Base-by-base conservation (phyloP, 53 echinoderm and acorn worm genomes). In the Paracentrotus lividus region DNA sequence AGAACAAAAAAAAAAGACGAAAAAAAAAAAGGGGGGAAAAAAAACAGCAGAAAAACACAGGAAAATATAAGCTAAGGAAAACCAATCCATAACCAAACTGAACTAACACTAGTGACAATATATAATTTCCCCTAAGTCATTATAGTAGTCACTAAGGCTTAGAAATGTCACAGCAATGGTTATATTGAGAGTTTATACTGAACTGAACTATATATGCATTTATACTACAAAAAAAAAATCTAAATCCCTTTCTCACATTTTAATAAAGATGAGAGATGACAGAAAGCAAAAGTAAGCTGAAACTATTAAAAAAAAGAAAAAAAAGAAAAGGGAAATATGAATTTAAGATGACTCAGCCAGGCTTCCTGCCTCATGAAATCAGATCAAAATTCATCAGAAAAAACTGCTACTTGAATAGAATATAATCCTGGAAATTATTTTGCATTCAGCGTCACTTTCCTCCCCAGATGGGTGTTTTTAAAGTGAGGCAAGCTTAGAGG, bases 271-370 rank as follows among this genome's bases (percentile, higher is more conserved):
- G 64, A 64, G 5, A 29, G 64, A 29, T 64, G 10, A 64, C 64
- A 64, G 31, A 9, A 64, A 29, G 31, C 31, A 72, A 72, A 36
- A 72, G 72, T 38, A 38, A 16, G 40, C 12, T 9, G 47, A 8
- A 47, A 49, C 6, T 27, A 15, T 44, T 12, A 81, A 47, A 27
- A 44, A 24, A 12, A 78, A n/a, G 47, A 47, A 40, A 18, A 18
- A 21, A 12, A 32, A 32, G 38, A 72, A 9, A 72, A 32, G 8
- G 27, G 44, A 81, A 81, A 81, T 47, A 20, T n/a, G 38, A 81
- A 81, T 81, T 44, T n/a, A 47, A n/a, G 47, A 47, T 81, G 81
- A 81, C 49, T 81, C 81, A 81, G 15, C 16, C 47, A 81, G 15
- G 33, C 47, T 81, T 45, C 77, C 81, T 27, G 26, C n/a, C 47